A percentile compares a stretch with the other conserved stretches of the same genome.
phyloP scores from a whole-genome alignment of 2,888 invertebrate genomes.

The Uloborus plumipes region DNA sequence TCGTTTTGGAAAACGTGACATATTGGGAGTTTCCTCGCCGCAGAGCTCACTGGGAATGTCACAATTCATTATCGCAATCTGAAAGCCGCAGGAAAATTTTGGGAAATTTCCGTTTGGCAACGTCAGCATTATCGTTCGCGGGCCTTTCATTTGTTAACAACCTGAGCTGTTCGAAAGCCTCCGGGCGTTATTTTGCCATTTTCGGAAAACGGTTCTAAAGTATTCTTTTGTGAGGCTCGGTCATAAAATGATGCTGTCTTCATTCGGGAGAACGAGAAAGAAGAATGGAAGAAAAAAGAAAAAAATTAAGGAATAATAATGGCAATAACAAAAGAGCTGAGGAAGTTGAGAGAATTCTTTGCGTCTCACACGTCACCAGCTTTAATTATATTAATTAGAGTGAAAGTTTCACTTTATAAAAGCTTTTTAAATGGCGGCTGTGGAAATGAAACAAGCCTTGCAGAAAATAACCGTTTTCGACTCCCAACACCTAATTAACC shows the following conservation, averaged over 20 bases:
- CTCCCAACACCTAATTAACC: slow-evolving; percentile 42
- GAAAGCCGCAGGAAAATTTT: slow-evolving; percentile 54
- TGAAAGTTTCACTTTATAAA: slow-evolving; percentile 23
- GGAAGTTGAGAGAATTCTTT: slow-evolving; percentile 15
- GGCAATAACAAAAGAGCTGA: neutral
- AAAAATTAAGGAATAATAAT: too few relatives aligned
- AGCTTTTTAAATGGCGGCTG: slow-evolving; percentile 24
- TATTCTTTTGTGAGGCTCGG: slow-evolving; percentile 44
- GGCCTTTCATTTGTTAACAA: slow-evolving; percentile 51
- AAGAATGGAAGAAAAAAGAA: too few relatives aligned
- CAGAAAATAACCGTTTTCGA: slow-evolving; percentile 43
- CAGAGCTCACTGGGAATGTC: slow-evolving; percentile 41
- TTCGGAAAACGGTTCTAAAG: slow-evolving; percentile 29
- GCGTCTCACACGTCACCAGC: slow-evolving; percentile 36
- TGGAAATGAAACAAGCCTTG: slow-evolving; percentile 26
- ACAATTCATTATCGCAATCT: slow-evolving; percentile 61
- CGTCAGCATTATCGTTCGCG: slow-evolving; percentile 52
- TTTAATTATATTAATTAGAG: slow-evolving; percentile 60
- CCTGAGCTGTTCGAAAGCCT: slow-evolving; percentile 31
- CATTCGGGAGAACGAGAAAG: neutral
- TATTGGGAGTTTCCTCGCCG: slow-evolving; percentile 36
- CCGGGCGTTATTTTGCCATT: slow-evolving; percentile 46
- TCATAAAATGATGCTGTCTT: slow-evolving; percentile 45
- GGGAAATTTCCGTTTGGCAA: slow-evolving; percentile 44
- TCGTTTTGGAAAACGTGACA: slow-evolving; percentile 51